Percentiles rank a stretch among this genome's conserved stretches.
Evolutionary conservation across 2,888 invertebrate species (phyloP).

Genomic region (Macrosoma leucophasiata): DNA sequence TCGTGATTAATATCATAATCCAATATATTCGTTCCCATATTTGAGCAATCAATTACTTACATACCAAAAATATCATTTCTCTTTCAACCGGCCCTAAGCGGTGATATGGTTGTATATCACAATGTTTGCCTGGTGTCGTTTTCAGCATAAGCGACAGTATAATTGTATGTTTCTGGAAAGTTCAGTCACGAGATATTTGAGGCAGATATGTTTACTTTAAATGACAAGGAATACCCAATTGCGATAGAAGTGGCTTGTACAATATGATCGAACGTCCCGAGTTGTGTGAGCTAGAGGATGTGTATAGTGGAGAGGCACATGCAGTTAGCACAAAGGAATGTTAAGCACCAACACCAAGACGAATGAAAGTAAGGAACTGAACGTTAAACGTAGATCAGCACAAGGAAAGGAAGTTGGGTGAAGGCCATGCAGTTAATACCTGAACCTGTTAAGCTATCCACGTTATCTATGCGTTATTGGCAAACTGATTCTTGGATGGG

Average conservation of each 20-base stretch:
- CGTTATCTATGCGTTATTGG: too few species aligned
- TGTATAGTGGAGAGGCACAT: conserved; percentile 51
- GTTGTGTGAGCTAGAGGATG: conserved; percentile 42
- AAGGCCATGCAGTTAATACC: conserved; percentile 51
- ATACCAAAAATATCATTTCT: conserved; percentile 67
- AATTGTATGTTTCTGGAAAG: too few species aligned
- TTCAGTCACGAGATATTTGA: too few species aligned
- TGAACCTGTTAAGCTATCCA: too few species aligned
- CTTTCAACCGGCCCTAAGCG: conserved; percentile 49
- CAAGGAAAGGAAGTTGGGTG: conserved; percentile 34
- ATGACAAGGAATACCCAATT: too few species aligned
- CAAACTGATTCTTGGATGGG: too few species aligned
- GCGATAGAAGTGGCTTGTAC: background rate
- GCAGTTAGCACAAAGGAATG: conserved; percentile 41
- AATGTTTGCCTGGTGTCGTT: conserved; percentile 36
- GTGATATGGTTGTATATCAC: conserved; percentile 69
- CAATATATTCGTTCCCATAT: conserved; percentile 45
- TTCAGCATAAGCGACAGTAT: conserved; percentile 26
- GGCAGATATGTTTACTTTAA: too few species aligned
- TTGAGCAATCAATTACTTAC: conserved; percentile 70
- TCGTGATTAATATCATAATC: conserved; percentile 44
- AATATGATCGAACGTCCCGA: conserved; percentile 8
- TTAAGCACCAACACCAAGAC: conserved; percentile 47
- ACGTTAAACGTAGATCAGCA: conserved; percentile 30
- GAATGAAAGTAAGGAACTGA: conserved; percentile 8